These are phyloP conservation scores for Papilio aristodemus DNA, from an alignment of 1,140 invertebrate species.

Conservation along the genomic window DNA sequence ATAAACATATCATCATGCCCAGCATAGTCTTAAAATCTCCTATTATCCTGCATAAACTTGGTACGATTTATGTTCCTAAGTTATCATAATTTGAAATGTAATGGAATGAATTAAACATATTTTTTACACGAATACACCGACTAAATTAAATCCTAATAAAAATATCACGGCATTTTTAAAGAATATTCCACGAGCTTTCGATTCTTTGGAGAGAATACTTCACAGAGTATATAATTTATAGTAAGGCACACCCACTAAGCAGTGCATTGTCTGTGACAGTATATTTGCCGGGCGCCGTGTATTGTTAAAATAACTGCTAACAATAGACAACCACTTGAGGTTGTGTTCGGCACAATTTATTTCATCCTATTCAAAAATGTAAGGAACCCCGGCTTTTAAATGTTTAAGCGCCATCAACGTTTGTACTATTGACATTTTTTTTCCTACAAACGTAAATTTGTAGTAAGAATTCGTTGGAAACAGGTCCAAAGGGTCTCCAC, in stretches of 20 bases:
- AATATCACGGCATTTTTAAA: neutral
- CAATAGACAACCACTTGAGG: conserved; percentile 49
- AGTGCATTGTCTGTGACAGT: conserved; percentile 44
- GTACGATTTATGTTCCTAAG: no score
- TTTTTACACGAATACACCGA: no score
- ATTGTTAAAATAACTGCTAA: conserved; percentile 32
- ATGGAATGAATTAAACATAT: no score
- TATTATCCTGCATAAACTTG: no score
- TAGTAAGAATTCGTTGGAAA: conserved; percentile 60
- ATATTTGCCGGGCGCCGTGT: conserved; percentile 45
- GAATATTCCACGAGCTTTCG: neutral
- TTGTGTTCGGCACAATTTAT: conserved; percentile 51
- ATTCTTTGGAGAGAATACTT: neutral
- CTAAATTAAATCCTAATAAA: neutral
- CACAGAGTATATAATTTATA: conserved; percentile 38
- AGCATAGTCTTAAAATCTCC: neutral
- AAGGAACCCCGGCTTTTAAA: conserved; percentile 46
- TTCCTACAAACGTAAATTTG: conserved; percentile 55
- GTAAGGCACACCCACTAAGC: conserved; percentile 47
- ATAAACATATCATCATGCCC: no score
- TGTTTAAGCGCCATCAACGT: conserved; percentile 63
- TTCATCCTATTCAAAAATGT: conserved; percentile 41
- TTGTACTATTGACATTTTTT: conserved; percentile 58
- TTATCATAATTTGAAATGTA: no score
- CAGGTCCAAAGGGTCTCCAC: conserved; percentile 39